A percentile compares a stretch with the other conserved stretches of the same genome.
These are phyloP conservation scores for Mirza zaza DNA, from an alignment of 2,113 vertebrate species.

Conservation along the genomic window DNA sequence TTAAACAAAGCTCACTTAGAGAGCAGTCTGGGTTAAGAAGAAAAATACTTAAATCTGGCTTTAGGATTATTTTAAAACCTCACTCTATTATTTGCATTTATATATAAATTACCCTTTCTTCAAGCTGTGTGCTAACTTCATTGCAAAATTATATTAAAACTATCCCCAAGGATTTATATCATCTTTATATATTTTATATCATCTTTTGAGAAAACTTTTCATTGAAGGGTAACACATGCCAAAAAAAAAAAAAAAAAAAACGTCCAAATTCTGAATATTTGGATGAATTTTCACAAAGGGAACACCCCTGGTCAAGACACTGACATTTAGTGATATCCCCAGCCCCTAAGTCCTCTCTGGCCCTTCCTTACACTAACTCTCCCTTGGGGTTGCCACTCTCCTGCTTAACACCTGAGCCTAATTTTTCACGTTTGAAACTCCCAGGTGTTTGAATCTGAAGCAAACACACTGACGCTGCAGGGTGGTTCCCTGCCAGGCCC, in stretches of 20 bases:
- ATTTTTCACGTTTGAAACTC: neutral
- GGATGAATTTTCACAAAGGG: neutral
- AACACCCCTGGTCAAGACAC: neutral
- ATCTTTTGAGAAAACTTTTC: neutral
- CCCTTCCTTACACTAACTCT: neutral
- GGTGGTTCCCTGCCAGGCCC: neutral
- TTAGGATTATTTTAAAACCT: conserved; percentile 55
- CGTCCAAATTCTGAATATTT: neutral
- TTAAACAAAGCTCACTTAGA: conserved; percentile 40
- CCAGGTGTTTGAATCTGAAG: neutral
- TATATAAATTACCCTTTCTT: conserved; percentile 57
- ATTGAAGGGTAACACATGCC: neutral
- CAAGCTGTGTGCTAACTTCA: conserved; percentile 48
- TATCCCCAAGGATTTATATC: neutral
- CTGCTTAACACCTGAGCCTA: neutral
- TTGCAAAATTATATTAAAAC: conserved; percentile 46
- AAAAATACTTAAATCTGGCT: conserved; percentile 58
- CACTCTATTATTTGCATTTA: conserved; percentile 64
- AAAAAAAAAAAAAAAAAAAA: neutral
- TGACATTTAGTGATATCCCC: neutral
- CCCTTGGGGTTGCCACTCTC: neutral
- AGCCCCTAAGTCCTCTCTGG: neutral
- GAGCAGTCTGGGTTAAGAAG: conserved; percentile 38
- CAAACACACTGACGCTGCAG: neutral
- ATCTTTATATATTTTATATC: neutral